Base-by-base conservation (phyloP, 2,888 invertebrate genomes). In the Latheticus oryzae region DNA sequence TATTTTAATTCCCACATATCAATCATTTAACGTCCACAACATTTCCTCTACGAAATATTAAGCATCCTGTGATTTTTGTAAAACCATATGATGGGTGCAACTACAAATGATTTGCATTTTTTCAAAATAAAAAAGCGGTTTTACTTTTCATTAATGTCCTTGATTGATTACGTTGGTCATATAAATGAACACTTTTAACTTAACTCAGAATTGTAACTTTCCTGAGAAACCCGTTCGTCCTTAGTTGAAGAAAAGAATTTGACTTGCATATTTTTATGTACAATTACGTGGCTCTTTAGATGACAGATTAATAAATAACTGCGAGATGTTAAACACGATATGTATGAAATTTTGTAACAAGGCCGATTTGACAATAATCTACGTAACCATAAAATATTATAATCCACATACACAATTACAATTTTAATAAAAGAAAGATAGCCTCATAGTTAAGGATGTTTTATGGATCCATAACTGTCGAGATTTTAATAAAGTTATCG, bases 41-140 rank as follows among this genome's bases (percentile, higher is more conserved):
- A 35, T 23, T 33, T 26, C 33, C 35, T 24, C 32, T 5, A 11
- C 19, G 8, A 5, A 9, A 13, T 15, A 11, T 3, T 28, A 17
- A 45, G 32, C 33, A 16, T 16, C 19, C 21, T 32, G 47, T 32
- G 19, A 47, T 23, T 35, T 42, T 17, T 16, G n/a, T 9, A 9
- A 42, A 42, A 15, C 13, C 8, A 17, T n/a, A n/a, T 19, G 15
- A 51, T 40, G 52, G 17, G 21, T 33, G 52, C 52, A 52, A 42
- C 33, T 8, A 9, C 42, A 42, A 52, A 52, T 52, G 40, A 42
- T 52, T 52, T 52, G 51, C 42, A 42, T 52, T 52, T 52, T 52
- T 52, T 52, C 42, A 38, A 51, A 38, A 45, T 45, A 45, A 28
- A n/a, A n/a, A 45, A 45, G 45, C 21, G 17, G 28, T 37, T 51